These are phyloP conservation scores for Garra rufa DNA, from an alignment of 2,113 vertebrate species.

Conservation along the genomic window DNA sequence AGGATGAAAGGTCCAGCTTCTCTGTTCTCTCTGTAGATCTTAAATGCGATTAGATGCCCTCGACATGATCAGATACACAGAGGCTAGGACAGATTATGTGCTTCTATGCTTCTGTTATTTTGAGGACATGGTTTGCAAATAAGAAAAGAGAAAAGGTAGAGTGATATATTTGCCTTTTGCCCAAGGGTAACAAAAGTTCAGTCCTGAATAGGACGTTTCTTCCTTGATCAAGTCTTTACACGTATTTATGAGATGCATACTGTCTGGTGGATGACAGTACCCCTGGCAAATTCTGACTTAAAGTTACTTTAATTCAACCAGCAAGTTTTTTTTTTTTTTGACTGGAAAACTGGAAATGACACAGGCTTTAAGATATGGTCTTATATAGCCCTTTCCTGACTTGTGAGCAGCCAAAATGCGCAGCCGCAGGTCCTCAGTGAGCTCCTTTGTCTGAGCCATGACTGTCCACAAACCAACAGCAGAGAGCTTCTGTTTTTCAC, in stretches of 20 bases:
- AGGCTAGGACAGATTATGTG: slow-evolving; percentile 67
- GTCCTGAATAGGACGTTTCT: background rate
- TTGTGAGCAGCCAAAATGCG: too few relatives aligned
- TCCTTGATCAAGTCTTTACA: slow-evolving; percentile 4
- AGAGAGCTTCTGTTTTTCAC: too few relatives aligned
- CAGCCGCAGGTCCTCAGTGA: too few relatives aligned
- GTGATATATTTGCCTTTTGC: slow-evolving; percentile 19
- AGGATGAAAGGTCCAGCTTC: slow-evolving; percentile 75
- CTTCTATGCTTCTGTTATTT: slow-evolving; percentile 65
- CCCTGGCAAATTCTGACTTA: too few relatives aligned
- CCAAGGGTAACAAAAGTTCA: slow-evolving; percentile 36
- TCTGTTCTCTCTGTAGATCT: slow-evolving; percentile 74
- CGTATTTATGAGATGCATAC: background rate
- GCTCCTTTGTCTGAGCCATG: too few relatives aligned
- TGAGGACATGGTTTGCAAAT: slow-evolving; percentile 28
- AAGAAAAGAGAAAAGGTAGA: slow-evolving; percentile 53
- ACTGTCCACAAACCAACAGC: too few relatives aligned
- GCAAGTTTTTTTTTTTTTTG: too few relatives aligned
- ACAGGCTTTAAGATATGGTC: too few relatives aligned
- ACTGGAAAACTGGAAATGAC: too few relatives aligned
- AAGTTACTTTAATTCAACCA: too few relatives aligned
- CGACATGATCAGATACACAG: slow-evolving; percentile 67
- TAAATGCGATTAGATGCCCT: slow-evolving; percentile 75
- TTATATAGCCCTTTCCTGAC: too few relatives aligned
- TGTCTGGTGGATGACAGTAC: too few relatives aligned